Evolutionary conservation across 2,797 vertebrate species (phyloP), one percentile per base, ranked within the genome.

Genomic region (Thunnus albacares): DNA sequence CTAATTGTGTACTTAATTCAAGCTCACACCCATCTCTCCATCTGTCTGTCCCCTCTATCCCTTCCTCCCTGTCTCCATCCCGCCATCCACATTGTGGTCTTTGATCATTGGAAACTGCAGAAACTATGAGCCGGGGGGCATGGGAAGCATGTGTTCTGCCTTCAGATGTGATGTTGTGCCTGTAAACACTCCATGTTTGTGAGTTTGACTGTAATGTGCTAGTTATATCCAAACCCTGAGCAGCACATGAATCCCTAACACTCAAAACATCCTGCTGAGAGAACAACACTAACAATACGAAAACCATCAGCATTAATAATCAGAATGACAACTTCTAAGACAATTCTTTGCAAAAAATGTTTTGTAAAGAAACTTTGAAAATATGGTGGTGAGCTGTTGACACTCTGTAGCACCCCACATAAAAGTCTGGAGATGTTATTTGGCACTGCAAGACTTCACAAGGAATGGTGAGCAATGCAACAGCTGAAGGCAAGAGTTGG

Each of bases 91-190:
- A 67, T 13, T 62, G 78, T 60, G 33, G 38, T 60, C 87, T 90
- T 88, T 90, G 84, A 90, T 92, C 77, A 77, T n/a, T 49, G 64
- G 70, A 74, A 71, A 82, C 83, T 77, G 77, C 75, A 76, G 80
- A 74, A 84, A 71, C 65, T 38, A n/a, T 12, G 82, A 78, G 91
- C 79, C 56, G 5, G 26, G 41, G 66, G 82, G 64, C 77, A 64
- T 1, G 24, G 15, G 56, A 67, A 74, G 67, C 77, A 69, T 79
- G 79, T 77, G 77, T 57, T 89, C 75, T 73, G 80, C 84, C 73
- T 79, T 82, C 71, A 75, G 84, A 84, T 80, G 77, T 57, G 53
- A 63, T 72, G 72, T 30, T 70, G 75, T 51, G 72, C 64, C 61
- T 74, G 78, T 81, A 83, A 85, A 92, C 70, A 70, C 53, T 22